Percentiles rank a stretch among this genome's conserved stretches.
Conservation (phyloP, 2,797 vertebrate genomes). For the Epinephelus malabaricus region DNA sequence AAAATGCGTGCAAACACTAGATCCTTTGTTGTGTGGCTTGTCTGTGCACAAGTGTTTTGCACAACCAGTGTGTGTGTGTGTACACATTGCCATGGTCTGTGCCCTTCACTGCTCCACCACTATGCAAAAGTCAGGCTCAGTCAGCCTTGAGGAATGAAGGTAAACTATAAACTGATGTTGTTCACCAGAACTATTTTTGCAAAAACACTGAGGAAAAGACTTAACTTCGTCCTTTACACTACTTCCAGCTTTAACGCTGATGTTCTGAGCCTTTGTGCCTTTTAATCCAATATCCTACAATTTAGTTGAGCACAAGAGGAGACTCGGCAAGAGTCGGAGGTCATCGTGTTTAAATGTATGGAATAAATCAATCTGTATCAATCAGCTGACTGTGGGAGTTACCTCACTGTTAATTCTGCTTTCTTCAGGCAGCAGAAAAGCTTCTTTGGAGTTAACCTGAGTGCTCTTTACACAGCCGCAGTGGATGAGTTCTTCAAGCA, state of each 20-base stretch:
- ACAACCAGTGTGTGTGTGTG: conserved; percentile 2
- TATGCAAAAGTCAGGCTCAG: conserved; percentile 59
- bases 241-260: neutral
- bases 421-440: conserved; percentile 85
- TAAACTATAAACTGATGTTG: conserved; percentile 21
- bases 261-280: no score
- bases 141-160: conserved; percentile 63
- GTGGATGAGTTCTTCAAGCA: conserved; percentile 88
- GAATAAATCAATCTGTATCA: no score
- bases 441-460: conserved; percentile 87
- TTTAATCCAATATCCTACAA: no score
- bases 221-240: neutral
- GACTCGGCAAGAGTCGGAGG: no score
- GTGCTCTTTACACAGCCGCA: conserved; percentile 79
- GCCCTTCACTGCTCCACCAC: conserved; percentile 35
- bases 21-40: conserved; percentile 17
- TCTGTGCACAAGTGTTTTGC: neutral
- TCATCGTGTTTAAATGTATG: no score
- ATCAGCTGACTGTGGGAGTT: no score
- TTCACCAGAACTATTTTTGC: neutral
- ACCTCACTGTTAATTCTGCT: neutral
- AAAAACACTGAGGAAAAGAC: no score
- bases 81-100: conserved; percentile 19
- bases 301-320: no score
- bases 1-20: conserved; percentile 10